phyloP scores from a whole-genome alignment of 1,140 invertebrate genomes.

The Babylonia areolata region DNA sequence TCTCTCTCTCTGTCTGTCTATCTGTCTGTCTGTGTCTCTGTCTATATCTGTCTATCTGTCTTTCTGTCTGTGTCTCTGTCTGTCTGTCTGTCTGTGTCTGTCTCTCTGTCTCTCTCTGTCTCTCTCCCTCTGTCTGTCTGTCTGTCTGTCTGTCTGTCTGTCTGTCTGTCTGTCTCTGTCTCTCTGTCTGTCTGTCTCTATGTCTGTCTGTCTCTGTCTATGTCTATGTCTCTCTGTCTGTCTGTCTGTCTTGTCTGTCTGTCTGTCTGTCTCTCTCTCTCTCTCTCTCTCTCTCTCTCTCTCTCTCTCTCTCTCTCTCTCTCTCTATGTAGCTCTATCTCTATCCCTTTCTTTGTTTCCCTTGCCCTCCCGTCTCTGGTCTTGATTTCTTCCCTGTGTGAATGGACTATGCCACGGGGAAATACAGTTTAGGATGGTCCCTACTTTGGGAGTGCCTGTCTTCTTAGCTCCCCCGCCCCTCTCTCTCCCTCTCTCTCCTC shows the following conservation, averaged over 20 bases:
- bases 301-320: constrained; percentile 5
- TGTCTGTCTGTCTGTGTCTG: background rate
- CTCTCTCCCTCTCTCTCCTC: too few relatives aligned
- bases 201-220: background rate
- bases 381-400: too few relatives aligned
- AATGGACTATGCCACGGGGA: too few relatives aligned
- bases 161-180: background rate
- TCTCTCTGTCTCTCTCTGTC: background rate
- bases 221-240: background rate
- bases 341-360: too few relatives aligned
- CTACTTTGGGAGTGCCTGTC: too few relatives aligned
- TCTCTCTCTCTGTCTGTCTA: background rate
- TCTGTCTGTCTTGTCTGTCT: background rate
- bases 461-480: too few relatives aligned
- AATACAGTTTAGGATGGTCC: too few relatives aligned
- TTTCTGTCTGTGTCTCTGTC: background rate
- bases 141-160: background rate
- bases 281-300: constrained; percentile 11
- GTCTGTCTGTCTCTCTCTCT: background rate
- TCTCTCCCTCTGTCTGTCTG: background rate
- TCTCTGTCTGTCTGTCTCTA: background rate
- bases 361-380: too few relatives aligned
- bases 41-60: background rate
- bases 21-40: background rate
- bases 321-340: background rate